These are phyloP conservation scores for Oscheius sp. DNA, from an alignment of 1,140 invertebrate species.

Conservation along the genomic window DNA sequence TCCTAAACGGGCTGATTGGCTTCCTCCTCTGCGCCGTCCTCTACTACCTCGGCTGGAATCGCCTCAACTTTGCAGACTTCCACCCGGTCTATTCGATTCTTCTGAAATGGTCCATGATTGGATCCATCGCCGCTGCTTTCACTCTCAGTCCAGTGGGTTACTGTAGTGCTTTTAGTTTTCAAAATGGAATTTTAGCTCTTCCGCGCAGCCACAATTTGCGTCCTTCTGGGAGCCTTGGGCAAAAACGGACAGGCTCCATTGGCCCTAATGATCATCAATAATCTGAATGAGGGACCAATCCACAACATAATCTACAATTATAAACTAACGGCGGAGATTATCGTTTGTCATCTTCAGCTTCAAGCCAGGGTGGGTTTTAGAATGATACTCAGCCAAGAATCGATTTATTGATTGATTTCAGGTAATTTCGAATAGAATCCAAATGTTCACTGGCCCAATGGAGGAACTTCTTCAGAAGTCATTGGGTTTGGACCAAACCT, in stretches of 20 bases:
- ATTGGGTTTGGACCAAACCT: background rate
- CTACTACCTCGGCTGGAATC: slow-evolving; percentile 21
- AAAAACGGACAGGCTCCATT: slow-evolving; percentile 34
- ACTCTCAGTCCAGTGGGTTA: slow-evolving; percentile 6
- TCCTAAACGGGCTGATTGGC: slow-evolving; percentile 17
- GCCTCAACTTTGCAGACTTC: slow-evolving; percentile 22
- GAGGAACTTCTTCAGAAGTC: slow-evolving; percentile 21
- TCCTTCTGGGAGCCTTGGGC: slow-evolving; percentile 24
- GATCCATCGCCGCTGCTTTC: slow-evolving; percentile 9
- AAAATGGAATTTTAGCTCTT: background rate
- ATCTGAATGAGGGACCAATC: slow-evolving; percentile 22
- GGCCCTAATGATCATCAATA: slow-evolving; percentile 14
- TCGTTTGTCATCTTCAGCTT: slow-evolving; percentile 24
- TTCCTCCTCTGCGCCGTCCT: slow-evolving; percentile 6
- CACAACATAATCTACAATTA: slow-evolving; percentile 26
- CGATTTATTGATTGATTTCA: background rate
- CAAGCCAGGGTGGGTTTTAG: slow-evolving; percentile 1
- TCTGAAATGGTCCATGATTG: slow-evolving; percentile 16
- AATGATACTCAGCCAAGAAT: no score
- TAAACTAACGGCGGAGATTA: slow-evolving; percentile 19
- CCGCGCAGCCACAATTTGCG: slow-evolving; percentile 18
- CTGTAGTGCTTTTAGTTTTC: background rate
- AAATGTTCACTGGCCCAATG: slow-evolving; percentile 20
- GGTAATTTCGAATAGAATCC: slow-evolving; percentile 18
- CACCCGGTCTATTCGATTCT: slow-evolving; percentile 5